A percentile compares a stretch with the other conserved stretches of the same genome.
These are phyloP conservation scores for Hirtodrosophila confusa DNA, from an alignment of 2,888 invertebrate species.

Conservation along the genomic window DNA sequence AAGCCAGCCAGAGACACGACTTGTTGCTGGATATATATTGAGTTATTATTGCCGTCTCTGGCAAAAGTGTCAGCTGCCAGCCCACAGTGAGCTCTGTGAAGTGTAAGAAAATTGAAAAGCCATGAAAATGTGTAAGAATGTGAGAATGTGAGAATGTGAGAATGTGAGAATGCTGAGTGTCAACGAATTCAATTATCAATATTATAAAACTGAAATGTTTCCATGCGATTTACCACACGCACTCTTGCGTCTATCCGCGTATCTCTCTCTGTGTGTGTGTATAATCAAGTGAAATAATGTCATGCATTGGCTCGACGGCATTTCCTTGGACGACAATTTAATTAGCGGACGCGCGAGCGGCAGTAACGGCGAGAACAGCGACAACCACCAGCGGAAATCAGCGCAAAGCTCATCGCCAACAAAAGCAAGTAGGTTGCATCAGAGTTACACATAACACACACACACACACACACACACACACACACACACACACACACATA, in stretches of 20 bases:
- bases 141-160: slow-evolving; percentile 1
- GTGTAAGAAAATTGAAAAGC: slow-evolving; percentile 24
- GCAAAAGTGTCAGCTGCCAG: slow-evolving; percentile 13
- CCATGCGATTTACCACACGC: slow-evolving; percentile 26
- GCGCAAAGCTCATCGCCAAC: slow-evolving; percentile 72
- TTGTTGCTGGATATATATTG: slow-evolving; percentile 41
- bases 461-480: slow-evolving; percentile 19
- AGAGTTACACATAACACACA: slow-evolving; percentile 15
- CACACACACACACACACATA: slow-evolving; percentile 17
- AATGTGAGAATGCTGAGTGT: slow-evolving; percentile 25
- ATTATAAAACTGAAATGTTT: slow-evolving; percentile 21
- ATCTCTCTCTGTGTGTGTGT: slow-evolving; percentile 8
- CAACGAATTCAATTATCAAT: slow-evolving; percentile 38
- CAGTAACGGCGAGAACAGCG: slow-evolving; percentile 81
- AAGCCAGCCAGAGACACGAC: slow-evolving; percentile 38
- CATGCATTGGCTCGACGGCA: slow-evolving; percentile 83
- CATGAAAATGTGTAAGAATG: slow-evolving; percentile 17
- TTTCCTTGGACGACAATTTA: slow-evolving; percentile 83
- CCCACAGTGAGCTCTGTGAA: too few species aligned
- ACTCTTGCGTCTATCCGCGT: background rate
- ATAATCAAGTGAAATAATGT: slow-evolving; percentile 71
- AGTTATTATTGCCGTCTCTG: slow-evolving; percentile 34
- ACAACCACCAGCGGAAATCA: slow-evolving; percentile 78
- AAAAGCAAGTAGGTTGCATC: slow-evolving; percentile 81
- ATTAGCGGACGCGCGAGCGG: slow-evolving; percentile 81